A percentile compares a stretch with the other conserved stretches of the same genome.
Conservation (phyloP, 2,113 vertebrate species). For the Malurus melanocephalus region DNA sequence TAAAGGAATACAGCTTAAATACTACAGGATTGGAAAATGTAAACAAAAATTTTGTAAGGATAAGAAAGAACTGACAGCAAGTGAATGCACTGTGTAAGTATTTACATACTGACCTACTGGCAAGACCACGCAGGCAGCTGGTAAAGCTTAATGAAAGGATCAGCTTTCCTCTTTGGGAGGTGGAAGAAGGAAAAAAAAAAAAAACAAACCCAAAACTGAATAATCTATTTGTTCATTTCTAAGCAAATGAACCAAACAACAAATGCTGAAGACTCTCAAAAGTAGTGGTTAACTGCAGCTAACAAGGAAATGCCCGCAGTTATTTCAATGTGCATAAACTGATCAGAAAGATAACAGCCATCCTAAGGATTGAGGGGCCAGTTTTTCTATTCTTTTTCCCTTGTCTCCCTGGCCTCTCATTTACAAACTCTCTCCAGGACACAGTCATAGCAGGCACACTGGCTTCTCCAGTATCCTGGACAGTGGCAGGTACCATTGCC, state of each 20-base stretch:
- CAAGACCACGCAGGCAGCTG: neutral
- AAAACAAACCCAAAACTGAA: too few relatives aligned
- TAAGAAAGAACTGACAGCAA: neutral
- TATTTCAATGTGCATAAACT: neutral
- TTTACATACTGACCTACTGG: constrained; percentile 1
- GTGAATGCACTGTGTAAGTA: neutral
- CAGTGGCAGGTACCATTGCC: neutral
- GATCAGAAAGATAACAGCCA: neutral
- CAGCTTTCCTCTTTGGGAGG: constrained; percentile 1
- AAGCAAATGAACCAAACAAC: neutral
- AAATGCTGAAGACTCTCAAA: neutral
- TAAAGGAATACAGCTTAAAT: constrained; percentile 19
- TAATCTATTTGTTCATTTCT: constrained; percentile 8
- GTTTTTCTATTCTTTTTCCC: neutral
- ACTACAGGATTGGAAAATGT: neutral
- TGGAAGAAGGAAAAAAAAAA: neutral
- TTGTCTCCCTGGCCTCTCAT: neutral
- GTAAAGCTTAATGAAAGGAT: constrained; percentile 35
- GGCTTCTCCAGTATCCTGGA: neutral
- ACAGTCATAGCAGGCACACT: neutral
- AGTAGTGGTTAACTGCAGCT: neutral
- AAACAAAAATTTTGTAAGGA: constrained; percentile 4
- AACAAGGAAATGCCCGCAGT: neutral
- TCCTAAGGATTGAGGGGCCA: neutral
- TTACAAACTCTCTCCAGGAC: neutral